Evolutionary conservation across 2,888 invertebrate genomes (phyloP).

Genomic region (Agrochola litura): DNA sequence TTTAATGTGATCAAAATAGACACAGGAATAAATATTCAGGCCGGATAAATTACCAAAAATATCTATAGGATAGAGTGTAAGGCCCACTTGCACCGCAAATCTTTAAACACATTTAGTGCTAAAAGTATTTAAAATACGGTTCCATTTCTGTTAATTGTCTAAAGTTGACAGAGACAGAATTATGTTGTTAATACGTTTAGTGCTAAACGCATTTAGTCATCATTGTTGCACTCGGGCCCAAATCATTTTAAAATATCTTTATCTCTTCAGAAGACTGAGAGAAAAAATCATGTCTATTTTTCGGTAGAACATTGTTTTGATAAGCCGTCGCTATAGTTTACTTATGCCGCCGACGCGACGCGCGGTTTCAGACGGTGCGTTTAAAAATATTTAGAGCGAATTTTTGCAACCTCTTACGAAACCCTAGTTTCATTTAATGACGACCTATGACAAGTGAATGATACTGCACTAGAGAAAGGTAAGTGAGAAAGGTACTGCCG

Average conservation of each 20-base stretch:
- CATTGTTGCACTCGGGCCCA: too few species aligned
- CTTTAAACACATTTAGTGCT: neutral
- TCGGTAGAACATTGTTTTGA: too few species aligned
- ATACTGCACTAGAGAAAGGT: neutral
- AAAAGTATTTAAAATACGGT: neutral
- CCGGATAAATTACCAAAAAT: neutral
- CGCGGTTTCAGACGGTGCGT: neutral
- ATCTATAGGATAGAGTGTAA: too few species aligned
- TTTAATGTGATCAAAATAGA: conserved; percentile 33
- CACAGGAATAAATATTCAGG: neutral
- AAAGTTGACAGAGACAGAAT: neutral
- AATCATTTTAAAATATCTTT: too few species aligned
- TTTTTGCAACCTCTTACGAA: neutral
- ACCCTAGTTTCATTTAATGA: neutral
- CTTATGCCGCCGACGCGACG: neutral
- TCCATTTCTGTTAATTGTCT: neutral
- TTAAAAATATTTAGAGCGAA: neutral
- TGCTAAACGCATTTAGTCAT: neutral
- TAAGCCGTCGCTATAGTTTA: neutral
- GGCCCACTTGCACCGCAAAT: neutral
- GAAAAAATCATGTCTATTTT: neutral
- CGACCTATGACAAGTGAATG: neutral
- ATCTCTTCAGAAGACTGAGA: neutral
- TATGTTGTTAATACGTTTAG: neutral
- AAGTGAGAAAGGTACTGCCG: too few species aligned